Percentiles rank a stretch among this genome's conserved stretches.
Evolutionary conservation across 2,797 vertebrate species (phyloP).

Genomic region (Crotalus adamanteus): DNA sequence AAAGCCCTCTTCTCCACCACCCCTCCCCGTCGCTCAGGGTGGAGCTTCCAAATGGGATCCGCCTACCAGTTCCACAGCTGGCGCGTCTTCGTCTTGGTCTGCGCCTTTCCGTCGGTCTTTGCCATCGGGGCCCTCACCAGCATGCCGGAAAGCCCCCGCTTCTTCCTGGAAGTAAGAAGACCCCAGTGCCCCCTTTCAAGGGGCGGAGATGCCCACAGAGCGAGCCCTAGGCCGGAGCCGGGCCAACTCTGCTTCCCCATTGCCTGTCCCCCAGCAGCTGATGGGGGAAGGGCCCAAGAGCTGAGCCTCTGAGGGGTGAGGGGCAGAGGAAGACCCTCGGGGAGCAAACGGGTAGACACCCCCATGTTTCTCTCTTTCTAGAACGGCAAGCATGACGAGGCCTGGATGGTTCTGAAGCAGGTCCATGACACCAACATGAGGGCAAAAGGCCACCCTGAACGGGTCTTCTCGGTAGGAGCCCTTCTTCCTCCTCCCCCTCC

Average conservation of each 20-base stretch:
- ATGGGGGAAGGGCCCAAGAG: neutral
- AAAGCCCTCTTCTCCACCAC: neutral
- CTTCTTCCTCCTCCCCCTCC: no score
- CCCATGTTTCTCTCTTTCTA: constrained; percentile 55
- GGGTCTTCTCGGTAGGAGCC: constrained; percentile 89
- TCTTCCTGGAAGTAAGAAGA: constrained; percentile 87
- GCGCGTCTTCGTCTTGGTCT: constrained; percentile 95
- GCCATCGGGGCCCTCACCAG: constrained; percentile 93
- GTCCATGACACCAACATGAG: constrained; percentile 98
- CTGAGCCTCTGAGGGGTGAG: neutral
- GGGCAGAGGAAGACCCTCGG: neutral
- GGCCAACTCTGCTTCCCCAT: neutral
- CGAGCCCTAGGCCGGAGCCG: neutral
- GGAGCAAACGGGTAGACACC: no score
- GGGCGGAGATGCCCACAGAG: neutral
- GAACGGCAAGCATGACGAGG: constrained; percentile 96
- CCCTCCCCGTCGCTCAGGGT: constrained; percentile 71
- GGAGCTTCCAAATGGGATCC: constrained; percentile 99
- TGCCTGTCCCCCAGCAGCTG: neutral
- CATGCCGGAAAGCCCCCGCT: constrained; percentile 97
- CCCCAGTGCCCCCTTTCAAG: neutral
- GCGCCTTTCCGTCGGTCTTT: constrained; percentile 91
- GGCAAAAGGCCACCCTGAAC: constrained; percentile 93
- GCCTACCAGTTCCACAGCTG: constrained; percentile 99
- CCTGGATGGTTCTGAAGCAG: constrained; percentile 98